Evolutionary conservation across 2,113 vertebrate genomes (phyloP), one percentile per base, ranked within the genome.

Genomic region (Irena cyanogastra): DNA sequence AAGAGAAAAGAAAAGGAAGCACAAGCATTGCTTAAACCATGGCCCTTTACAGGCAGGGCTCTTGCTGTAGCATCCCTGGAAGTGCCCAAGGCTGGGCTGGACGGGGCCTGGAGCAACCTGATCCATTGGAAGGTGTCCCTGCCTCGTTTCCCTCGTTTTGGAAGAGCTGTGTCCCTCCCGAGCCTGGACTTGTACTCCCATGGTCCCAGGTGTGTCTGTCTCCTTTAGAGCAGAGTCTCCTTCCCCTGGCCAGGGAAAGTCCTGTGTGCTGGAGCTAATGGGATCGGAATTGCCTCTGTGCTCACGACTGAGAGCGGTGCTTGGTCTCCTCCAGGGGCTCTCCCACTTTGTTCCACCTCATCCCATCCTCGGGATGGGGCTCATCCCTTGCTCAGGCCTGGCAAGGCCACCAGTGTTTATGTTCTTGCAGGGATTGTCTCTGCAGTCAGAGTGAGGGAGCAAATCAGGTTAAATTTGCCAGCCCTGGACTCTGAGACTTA

Each of bases 91-190:
- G 28, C 10, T 18, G 12, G 33, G 53, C 0, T 50, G 44, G 31
- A 26, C 0, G 0, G 42, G 39, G 13, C 18, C 19, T 17, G 28
- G 31, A 76, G 44, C 44, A 42, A 5, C 7, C 63, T 31, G 37
- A 27, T 3, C 7, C 22, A 3, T 9, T 19, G 37, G 33, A 23
- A 60, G 7, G 9, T 33, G 28, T 53, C 44, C 49, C n/a, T 41
- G n/a, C 41, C 49, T 70, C 1, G 0, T 18, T 56, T 42, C 41
- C 11, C 26, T 53, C 3, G 0, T 61, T 83, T 56, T 28, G 16
- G 26, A 47, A 31, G 31, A 39, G 26, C 4, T 16, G 9, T n/a
- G 24, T 49, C 24, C 47, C 39, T 80, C 68, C 27, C 4, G 20
- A n/a, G 31, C 14, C 6, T 1, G n/a, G 44, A 8, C 49, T 49